phyloP scores from a whole-genome alignment of 2,888 invertebrate genomes.

The Carpatolechia fugitivella region DNA sequence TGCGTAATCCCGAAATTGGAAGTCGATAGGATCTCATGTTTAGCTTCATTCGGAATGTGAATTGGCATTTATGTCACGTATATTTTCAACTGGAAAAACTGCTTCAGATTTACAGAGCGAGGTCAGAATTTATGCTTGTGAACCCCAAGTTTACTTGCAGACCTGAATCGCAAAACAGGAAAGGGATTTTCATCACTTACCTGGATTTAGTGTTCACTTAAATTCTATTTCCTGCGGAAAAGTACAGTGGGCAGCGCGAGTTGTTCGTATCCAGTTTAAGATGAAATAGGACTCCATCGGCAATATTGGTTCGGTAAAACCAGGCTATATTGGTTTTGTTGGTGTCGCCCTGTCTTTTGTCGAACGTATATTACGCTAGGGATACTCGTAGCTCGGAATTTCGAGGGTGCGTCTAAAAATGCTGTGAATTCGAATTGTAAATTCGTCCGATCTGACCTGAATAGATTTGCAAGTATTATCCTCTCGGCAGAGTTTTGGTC shows the following conservation, averaged over 20 bases:
- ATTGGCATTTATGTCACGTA: conserved; percentile 12
- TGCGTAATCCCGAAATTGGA: background rate
- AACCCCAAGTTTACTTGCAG: background rate
- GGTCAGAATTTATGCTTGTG: conserved; percentile 13
- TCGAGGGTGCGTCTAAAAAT: conserved; percentile 5
- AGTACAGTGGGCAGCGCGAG: background rate
- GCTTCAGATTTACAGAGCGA: conserved; percentile 12
- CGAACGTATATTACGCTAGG: background rate
- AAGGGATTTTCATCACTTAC: conserved; percentile 9
- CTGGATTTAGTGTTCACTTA: conserved; percentile 7
- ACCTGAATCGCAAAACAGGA: conserved; percentile 6
- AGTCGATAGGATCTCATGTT: background rate
- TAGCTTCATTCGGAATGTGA: background rate
- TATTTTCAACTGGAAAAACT: conserved; percentile 7
- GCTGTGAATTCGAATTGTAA: conserved; percentile 17
- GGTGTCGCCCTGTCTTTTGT: background rate
- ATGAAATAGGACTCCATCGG: no score
- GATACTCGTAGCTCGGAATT: background rate
- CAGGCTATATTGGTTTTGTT: no score
- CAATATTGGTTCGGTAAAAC: no score
- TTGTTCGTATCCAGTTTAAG: background rate
- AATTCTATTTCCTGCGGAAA: conserved; percentile 7
- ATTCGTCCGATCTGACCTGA: conserved; percentile 10
- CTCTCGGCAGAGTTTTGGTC: background rate
- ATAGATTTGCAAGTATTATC: conserved; percentile 12